Evolutionary conservation across 2,797 vertebrate genomes (phyloP).

Genomic region (Pseudochirops cupreus): DNA sequence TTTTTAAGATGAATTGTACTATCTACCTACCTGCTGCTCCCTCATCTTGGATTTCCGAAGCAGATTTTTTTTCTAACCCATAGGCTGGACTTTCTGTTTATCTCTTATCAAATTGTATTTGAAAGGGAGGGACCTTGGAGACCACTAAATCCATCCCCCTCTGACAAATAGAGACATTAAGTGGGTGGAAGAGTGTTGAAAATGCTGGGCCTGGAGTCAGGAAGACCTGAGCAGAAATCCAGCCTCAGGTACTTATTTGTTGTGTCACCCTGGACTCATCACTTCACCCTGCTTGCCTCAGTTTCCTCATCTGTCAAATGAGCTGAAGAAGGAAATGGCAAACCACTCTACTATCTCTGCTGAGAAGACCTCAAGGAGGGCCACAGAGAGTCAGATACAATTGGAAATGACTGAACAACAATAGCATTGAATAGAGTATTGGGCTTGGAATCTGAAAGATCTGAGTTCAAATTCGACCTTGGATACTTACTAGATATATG

Average conservation of each 20-base stretch:
- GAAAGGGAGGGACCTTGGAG: not conserved
- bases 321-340: not conserved
- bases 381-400: not conserved
- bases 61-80: not conserved
- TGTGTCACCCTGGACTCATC: constrained; percentile 3
- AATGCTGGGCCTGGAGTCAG: not conserved
- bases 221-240: not conserved
- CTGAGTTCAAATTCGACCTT: not conserved
- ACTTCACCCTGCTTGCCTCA: not conserved
- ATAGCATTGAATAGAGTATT: not conserved
- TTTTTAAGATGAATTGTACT: not conserved
- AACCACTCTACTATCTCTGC: not conserved
- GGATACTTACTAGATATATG: not conserved
- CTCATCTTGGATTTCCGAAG: not conserved
- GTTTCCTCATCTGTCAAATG: constrained; percentile 29
- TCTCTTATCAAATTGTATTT: not conserved
- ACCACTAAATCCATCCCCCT: not conserved
- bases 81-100: not conserved
- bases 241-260: not conserved
- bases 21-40: not conserved
- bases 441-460: not conserved
- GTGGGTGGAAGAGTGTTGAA: not conserved
- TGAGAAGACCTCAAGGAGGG: not conserved
- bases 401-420: not conserved
- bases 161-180: not conserved